phyloP scores from a whole-genome alignment of 2,888 invertebrate species.

The Schrankia costaestrigalis region DNA sequence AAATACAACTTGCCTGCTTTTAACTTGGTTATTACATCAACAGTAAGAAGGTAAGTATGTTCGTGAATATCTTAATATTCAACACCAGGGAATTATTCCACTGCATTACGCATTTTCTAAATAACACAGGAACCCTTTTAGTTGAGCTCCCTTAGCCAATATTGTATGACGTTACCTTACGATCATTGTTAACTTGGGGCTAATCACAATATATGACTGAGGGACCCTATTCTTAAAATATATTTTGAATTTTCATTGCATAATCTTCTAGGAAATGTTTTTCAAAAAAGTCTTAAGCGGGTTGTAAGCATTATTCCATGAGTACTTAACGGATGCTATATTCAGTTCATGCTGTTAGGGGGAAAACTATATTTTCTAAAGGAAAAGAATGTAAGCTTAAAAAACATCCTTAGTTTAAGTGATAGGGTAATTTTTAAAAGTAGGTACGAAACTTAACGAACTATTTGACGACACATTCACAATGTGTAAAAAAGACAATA shows the following conservation, averaged over 20 bases:
- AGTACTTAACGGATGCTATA: too few species aligned
- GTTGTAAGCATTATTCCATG: too few species aligned
- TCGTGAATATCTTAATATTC: conserved; percentile 3
- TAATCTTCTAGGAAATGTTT: too few species aligned
- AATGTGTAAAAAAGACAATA: too few species aligned
- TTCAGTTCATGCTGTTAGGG: too few species aligned
- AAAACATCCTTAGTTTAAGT: too few species aligned
- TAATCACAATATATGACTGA: conserved; percentile 3
- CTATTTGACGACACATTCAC: too few species aligned
- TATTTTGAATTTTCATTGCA: conserved; percentile 7
- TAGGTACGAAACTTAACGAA: too few species aligned
- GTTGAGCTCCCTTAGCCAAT: conserved; percentile 14
- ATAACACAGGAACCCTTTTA: conserved; percentile 31
- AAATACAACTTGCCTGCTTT: not conserved
- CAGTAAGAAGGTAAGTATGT: not conserved
- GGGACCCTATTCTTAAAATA: conserved; percentile 7
- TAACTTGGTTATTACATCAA: not conserved
- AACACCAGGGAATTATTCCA: conserved; percentile 14
- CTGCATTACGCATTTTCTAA: conserved; percentile 14
- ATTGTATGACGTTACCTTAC: conserved; percentile 10
- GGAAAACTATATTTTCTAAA: too few species aligned
- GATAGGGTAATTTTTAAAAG: too few species aligned
- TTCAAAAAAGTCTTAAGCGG: too few species aligned
- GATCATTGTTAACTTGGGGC: conserved; percentile 20
- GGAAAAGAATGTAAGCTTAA: too few species aligned